phyloP scores from a whole-genome alignment of 2,113 vertebrate species.

The Delphinapterus leucas region DNA sequence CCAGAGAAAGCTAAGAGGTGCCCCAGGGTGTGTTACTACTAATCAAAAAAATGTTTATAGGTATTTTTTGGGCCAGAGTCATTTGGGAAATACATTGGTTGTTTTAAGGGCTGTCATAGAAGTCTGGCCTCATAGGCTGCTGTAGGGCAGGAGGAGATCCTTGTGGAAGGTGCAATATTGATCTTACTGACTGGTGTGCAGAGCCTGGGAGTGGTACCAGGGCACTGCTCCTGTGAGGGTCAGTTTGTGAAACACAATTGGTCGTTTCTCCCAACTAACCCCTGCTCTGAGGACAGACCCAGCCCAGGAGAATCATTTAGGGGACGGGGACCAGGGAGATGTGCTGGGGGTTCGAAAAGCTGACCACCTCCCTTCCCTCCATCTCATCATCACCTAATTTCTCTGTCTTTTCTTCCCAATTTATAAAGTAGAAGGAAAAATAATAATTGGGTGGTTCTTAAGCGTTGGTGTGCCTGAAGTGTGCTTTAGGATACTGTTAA shows the following conservation, averaged over 20 bases:
- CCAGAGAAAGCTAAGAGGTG: neutral
- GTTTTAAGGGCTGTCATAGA: neutral
- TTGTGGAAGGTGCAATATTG: too few species aligned
- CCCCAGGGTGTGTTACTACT: neutral
- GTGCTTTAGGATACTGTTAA: neutral
- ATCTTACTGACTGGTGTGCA: neutral
- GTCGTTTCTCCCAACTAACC: neutral
- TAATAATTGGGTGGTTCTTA: neutral
- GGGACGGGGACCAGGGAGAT: neutral
- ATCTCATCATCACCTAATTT: neutral
- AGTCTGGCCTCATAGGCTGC: neutral
- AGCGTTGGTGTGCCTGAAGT: neutral
- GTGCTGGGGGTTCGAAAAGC: neutral
- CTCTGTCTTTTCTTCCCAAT: neutral
- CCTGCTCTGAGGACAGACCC: neutral
- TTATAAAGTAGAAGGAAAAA: neutral
- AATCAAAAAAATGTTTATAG: neutral
- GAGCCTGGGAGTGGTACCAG: neutral
- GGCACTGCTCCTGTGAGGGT: neutral
- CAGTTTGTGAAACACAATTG: neutral
- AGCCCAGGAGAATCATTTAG: neutral
- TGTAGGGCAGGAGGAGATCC: neutral
- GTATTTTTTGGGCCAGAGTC: neutral
- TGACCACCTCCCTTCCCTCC: neutral
- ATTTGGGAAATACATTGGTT: neutral